Base-by-base conservation (phyloP, 2,113 vertebrate genomes). In the Elephantulus edwardii region DNA sequence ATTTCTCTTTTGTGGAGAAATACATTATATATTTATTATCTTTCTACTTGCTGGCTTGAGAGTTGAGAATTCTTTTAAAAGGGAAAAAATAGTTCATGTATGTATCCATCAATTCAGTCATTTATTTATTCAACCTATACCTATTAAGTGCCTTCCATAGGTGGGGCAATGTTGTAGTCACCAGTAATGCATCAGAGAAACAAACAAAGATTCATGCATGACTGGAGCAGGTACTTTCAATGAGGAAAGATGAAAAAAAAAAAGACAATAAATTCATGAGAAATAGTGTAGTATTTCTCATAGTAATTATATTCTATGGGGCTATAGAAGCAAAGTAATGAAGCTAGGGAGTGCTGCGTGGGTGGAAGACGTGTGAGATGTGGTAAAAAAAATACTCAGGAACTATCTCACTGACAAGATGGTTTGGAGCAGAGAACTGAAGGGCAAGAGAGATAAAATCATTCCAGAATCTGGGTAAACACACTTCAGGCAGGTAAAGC, bases 1-100 rank as follows among this genome's bases (percentile, higher is more conserved):
- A 86, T 90, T 92, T 91, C 48, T 91, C 54, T 80, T 75, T 70
- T 71, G 79, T 79, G 33, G 35, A 72, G 42, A 92, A 84, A 54
- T 44, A 76, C 33, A 38, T 82, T 92, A 81, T 44, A 8, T 70
- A 33, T n/a, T 40, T 81, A 88, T 88, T 89, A 48, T 58, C 66
- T 82, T 82, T 79, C 64, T 62, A 93, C 64, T 70, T 46, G 38
- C 40, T 87, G 46, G 20, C 38, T 77, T 81, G 54, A 72, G 54
- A 81, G 22, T 77, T 77, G 72, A 54, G 26, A 76, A 46, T 66
- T 66, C 74, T 50, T 83, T 88, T 3, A 71, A 75, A 75, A 72
- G 35, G 62, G 28, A 74, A 66, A 83, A 66, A 83, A 58, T 19
- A 58, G 8, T 72, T 62, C 30, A 93, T 35, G n/a, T 16, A 64